Evolutionary conservation across 2,797 vertebrate genomes (phyloP), one percentile per base, ranked within the genome.

Genomic region (Melanotaenia pygmaea): DNA sequence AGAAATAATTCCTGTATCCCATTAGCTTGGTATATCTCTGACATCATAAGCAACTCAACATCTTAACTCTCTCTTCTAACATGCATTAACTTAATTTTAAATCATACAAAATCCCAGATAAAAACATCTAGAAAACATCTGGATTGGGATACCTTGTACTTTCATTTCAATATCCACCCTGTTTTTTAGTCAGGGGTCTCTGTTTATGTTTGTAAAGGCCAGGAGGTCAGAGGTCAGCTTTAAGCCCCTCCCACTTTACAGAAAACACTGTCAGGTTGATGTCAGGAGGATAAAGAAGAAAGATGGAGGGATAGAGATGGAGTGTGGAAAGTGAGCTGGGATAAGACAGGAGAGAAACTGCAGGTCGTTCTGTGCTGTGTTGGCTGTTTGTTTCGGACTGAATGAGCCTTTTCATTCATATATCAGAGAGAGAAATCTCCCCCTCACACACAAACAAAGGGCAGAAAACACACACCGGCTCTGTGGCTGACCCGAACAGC

Each of bases 351-450:
- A 59, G 63, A 40, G 38, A 18, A 38, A 72, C 53, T 63, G 43
- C 45, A 53, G 37, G 28, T 28, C 28, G 28, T 28, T 28, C 28
- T 28, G 20, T 30, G 35, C 59, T 24, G 70, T 38, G 68, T 79
- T 72, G 40, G 59, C 50, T 54, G 1, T 26, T 34, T 37, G 73
- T 18, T 72, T 66, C 28, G 54, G 12, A 34, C 40, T 88, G 74
- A 91, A 92, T 77, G 77, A 76, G 37, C 60, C 78, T 67, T 85
- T 91, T 91, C 75, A 90, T 86, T 62, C 72, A 47, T 38, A 74
- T 64, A 86, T 74, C 79, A 83, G 30, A 77, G 61, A 30, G 53
- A 70, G 73, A 35, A 82, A 88, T 83, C 74, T 72, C 72, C 72
- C 64, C 73, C 59, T 56, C 51, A 38, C 32, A 18, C 59, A 38